A percentile compares a stretch with the other conserved stretches of the same genome.
Evolutionary conservation across 1,140 invertebrate species (phyloP).

Genomic region (Andricus grossulariae): DNA sequence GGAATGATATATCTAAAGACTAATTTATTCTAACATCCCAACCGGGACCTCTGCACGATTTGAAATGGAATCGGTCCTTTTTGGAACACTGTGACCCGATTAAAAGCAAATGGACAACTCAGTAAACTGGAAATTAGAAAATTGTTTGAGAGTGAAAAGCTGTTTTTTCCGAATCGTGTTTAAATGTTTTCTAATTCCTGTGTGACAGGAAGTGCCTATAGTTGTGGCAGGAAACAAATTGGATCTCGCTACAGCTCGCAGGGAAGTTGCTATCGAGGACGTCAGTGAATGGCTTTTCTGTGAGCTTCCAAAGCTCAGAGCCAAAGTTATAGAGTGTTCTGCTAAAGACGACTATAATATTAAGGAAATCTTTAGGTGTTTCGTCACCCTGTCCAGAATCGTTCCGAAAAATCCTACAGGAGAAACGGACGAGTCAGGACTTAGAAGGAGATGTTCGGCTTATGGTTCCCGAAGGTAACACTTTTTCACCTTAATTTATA

Average conservation of each 20-base stretch:
- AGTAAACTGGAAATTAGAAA: background rate
- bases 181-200: slow-evolving; percentile 21
- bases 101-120: background rate
- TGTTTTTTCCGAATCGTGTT: slow-evolving; percentile 15
- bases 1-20: too few relatives aligned
- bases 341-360: slow-evolving; percentile 88
- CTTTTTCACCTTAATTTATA: slow-evolving; percentile 33
- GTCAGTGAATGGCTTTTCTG: slow-evolving; percentile 84
- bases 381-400: slow-evolving; percentile 83
- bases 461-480: slow-evolving; percentile 77
- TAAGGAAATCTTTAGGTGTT: slow-evolving; percentile 85
- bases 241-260: slow-evolving; percentile 81
- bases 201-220: slow-evolving; percentile 85
- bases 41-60: too few relatives aligned
- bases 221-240: slow-evolving; percentile 91
- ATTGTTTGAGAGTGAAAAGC: background rate
- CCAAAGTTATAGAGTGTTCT: slow-evolving; percentile 87
- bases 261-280: slow-evolving; percentile 85
- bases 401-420: slow-evolving; percentile 77
- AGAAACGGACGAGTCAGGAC: slow-evolving; percentile 78
- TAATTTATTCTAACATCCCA: too few relatives aligned
- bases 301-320: slow-evolving; percentile 81
- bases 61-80: too few relatives aligned
- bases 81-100: background rate
- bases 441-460: slow-evolving; percentile 85